Evolutionary conservation across 2,888 invertebrate species (phyloP).

Genomic region (Ophioninae sp.): DNA sequence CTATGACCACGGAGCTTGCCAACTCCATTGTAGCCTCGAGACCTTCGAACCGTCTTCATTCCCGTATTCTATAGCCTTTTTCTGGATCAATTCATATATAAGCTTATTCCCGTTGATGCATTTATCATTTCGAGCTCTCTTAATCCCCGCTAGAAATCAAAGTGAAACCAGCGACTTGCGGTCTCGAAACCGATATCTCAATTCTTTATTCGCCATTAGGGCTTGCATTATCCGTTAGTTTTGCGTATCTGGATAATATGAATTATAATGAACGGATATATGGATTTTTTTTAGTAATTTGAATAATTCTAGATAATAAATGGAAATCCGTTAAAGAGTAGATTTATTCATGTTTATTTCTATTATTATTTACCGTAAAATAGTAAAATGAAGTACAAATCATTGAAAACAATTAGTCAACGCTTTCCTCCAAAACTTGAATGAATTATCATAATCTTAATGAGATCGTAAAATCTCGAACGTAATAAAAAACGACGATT

Average conservation of each 20-base stretch:
- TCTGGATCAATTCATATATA: constrained; percentile 45
- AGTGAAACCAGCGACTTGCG: neutral
- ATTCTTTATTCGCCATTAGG: neutral
- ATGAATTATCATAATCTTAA: too few relatives aligned
- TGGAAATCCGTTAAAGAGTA: too few relatives aligned
- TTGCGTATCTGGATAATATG: too few relatives aligned
- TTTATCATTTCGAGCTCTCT: constrained; percentile 6
- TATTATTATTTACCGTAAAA: too few relatives aligned
- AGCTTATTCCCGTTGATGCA: constrained; percentile 6
- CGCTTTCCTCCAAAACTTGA: too few relatives aligned
- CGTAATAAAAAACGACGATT: too few relatives aligned
- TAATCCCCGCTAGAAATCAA: constrained; percentile 14
- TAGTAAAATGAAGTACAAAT: too few relatives aligned
- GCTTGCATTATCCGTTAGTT: too few relatives aligned
- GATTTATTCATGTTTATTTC: too few relatives aligned
- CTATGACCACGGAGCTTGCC: constrained; percentile 80
- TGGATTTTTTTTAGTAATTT: neutral
- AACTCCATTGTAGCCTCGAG: constrained; percentile 79
- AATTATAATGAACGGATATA: too few relatives aligned
- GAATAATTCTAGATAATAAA: neutral
- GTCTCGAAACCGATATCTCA: neutral
- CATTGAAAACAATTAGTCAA: too few relatives aligned
- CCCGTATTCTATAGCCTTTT: constrained; percentile 71
- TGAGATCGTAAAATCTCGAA: too few relatives aligned
- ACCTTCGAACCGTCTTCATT: constrained; percentile 75